Evolutionary conservation across 2,113 vertebrate species (phyloP).

Genomic region (Myrmecobius fasciatus): DNA sequence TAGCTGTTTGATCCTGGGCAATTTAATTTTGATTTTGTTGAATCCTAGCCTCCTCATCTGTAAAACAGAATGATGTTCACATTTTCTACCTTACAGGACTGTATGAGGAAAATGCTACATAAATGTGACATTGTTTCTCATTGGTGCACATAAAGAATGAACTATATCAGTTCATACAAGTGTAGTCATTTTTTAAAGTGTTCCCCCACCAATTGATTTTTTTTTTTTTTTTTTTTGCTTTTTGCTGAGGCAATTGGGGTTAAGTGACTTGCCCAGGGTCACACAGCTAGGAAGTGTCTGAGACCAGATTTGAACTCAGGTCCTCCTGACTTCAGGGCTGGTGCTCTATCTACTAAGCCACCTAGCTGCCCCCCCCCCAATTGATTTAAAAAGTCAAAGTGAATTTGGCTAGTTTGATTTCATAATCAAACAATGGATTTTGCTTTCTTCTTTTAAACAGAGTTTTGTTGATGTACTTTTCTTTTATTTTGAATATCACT

Average conservation of each 20-base stretch:
- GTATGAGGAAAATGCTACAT: neutral
- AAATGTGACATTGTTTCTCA: neutral
- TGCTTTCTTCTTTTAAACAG: neutral
- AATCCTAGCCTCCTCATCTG: neutral
- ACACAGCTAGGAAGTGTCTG: too few species aligned
- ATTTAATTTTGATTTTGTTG: neutral
- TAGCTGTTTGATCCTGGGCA: neutral
- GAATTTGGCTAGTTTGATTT: neutral
- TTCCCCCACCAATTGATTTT: neutral
- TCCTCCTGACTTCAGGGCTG: too few species aligned
- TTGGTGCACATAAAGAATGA: neutral
- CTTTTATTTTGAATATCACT: neutral
- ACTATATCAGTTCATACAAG: neutral
- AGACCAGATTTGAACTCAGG: too few species aligned
- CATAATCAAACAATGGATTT: neutral
- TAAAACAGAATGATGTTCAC: neutral
- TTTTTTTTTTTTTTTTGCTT: too few species aligned
- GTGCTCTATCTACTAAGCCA: too few species aligned
- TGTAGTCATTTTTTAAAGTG: neutral
- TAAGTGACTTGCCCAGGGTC: too few species aligned
- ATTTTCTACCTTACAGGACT: neutral
- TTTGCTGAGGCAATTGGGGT: too few species aligned
- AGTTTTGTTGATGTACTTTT: neutral
- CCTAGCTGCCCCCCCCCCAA: too few species aligned
- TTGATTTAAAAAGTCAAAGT: neutral